Base-by-base conservation (phyloP, 2,113 vertebrate genomes). In the Spheniscus mendiculus region DNA sequence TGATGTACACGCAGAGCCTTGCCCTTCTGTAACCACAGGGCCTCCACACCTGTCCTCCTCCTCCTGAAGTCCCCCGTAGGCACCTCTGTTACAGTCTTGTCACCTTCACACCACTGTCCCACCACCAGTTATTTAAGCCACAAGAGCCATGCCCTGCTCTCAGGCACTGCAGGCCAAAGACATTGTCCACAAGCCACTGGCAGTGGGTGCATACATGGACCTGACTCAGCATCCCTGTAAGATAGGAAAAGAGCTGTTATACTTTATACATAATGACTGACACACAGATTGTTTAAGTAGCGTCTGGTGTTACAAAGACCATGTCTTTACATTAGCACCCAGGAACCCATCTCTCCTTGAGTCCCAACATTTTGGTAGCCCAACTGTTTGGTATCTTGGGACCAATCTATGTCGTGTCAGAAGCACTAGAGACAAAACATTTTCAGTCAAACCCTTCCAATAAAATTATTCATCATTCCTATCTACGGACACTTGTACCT, bases 181-280 rank as follows among this genome's bases (percentile, higher is more conserved):
- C 1, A 2, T 11, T 5, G 19, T 45, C 32, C 38, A 36, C 27
- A 58, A 58, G 42, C 13, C 72, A 29, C 40, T 34, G 32, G 70
- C 18, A 36, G 30, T 17, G 9, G 5, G 16, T 23, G 49, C 11
- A 0, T n/a, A 13, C 3, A 0, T 27, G 29, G 55, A 15, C 44
- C 44, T 69, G 27, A 49, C 17, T 50, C 58, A n/a, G 20, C 52
- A 58, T 5, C 44, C 34, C 34, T 40, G 25, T 25, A 40, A 72
- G 47, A 30, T 1, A 72, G 15, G 44, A 32, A 26, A 89, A 61
- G 36, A 34, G 34, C 42, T 67, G 47, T 7, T 63, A 18, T 45
- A 55, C 22, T 56, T 78, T 45, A 36, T 5, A 34, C 15, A 3
- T 29, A 36, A 52, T 5, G 45, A 7, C 34, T 29, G 42, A 73